These are phyloP conservation scores for Microcebus lehilahytsara DNA, from an alignment of 2,113 vertebrate genomes.

Conservation along the genomic window DNA sequence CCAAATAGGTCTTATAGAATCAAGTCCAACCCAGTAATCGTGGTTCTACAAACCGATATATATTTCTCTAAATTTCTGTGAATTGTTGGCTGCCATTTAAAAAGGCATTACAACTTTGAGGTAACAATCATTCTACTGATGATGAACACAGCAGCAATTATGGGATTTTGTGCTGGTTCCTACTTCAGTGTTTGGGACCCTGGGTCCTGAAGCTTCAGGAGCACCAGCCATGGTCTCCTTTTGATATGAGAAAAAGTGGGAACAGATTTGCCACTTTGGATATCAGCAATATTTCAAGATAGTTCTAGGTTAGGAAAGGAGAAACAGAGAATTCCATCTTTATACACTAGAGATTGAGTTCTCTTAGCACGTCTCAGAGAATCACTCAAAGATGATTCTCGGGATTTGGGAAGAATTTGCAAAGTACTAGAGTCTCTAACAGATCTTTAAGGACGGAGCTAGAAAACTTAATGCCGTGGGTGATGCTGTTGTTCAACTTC, in stretches of 20 bases:
- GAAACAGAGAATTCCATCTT: background rate
- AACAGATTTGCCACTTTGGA: background rate
- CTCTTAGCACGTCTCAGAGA: background rate
- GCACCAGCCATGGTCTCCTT: background rate
- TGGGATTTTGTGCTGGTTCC: background rate
- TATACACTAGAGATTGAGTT: background rate
- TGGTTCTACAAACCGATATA: background rate
- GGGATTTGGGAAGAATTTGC: background rate
- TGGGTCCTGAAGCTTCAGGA: background rate
- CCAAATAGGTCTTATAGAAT: background rate
- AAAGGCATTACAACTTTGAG: background rate
- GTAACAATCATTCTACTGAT: background rate
- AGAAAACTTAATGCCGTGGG: background rate
- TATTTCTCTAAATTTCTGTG: background rate
- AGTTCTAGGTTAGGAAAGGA: background rate
- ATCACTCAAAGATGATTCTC: background rate
- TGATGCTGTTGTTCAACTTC: background rate
- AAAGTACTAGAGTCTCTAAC: background rate
- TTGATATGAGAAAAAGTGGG: background rate
- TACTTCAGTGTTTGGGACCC: fast-evolving
- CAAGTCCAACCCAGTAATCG: background rate
- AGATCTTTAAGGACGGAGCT: fast-evolving
- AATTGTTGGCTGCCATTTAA: background rate
- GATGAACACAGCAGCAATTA: background rate
- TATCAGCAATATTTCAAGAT: background rate